Conservation (phyloP, 2,113 vertebrate genomes). For the Sorex fumeus region DNA sequence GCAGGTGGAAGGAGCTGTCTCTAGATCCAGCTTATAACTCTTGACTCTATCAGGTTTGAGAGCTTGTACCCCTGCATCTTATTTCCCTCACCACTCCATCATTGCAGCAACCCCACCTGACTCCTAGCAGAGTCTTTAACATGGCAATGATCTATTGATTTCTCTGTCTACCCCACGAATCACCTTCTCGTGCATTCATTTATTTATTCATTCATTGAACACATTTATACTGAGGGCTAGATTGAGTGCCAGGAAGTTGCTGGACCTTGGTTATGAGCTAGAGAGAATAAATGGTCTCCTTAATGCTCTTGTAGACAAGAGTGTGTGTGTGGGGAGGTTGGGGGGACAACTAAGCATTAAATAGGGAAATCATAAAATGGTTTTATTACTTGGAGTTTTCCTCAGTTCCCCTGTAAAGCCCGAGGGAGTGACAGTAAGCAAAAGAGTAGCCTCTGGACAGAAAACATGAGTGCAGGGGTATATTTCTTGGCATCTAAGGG, state of each 20-base stretch:
- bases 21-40: not conserved
- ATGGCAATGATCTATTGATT: not conserved
- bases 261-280: not conserved
- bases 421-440: not conserved
- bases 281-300: not conserved
- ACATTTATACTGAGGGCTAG: not conserved
- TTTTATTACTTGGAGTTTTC: not conserved
- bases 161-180: not conserved
- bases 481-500: not conserved
- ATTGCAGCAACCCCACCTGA: no score
- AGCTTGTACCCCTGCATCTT: not conserved
- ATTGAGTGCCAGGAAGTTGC: not conserved
- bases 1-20: not conserved
- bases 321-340: no score
- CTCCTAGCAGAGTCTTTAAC: not conserved
- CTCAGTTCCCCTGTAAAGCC: not conserved
- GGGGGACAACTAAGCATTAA: not conserved
- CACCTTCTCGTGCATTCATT: not conserved
- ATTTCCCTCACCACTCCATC: not conserved
- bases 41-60: not conserved
- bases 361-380: not conserved
- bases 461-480: not conserved
- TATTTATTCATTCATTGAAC: not conserved
- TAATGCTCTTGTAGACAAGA: not conserved
- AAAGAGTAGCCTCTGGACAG: not conserved